Base-by-base conservation (phyloP, 2,797 vertebrate genomes). In the Smutsia gigantea region DNA sequence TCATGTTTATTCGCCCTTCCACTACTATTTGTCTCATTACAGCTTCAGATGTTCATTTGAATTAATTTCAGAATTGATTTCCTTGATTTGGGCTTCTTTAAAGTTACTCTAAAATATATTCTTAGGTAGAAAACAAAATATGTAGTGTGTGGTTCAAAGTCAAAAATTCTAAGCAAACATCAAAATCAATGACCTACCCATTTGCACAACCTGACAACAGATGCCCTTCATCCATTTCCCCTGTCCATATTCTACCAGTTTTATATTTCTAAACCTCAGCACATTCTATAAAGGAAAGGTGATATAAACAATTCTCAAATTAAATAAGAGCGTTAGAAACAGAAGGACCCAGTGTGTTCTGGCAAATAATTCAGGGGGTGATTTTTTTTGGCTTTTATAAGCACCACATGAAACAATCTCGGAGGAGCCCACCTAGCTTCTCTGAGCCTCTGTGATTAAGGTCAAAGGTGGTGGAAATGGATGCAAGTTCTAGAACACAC, bases 91-190 rank as follows among this genome's bases (percentile, higher is more conserved):
- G 2, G 2, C 19, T 93, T 84, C 34, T 71, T 77, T 69, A 81
- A 83, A 94, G 90, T 68, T 39, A 78, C 27, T 66, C 42, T 90
- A 85, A 93, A 93, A 93, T 88, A 74, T 53, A 85, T 87, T 87
- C 29, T 37, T 57, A 77, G 9, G 23, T 55, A 81, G 64, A 68
- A 85, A 69, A 87, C 17, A 84, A 93, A 78, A 66, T 82, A 46
- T 12, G 57, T 1, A 95, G 64, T 19, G 84, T 79, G 71, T 64
- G n/a, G 42, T 11, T 92, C 42, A 84, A 78, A 83, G 87, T 86
- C 2, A 72, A 68, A 77, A 96, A 86, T 29, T 39, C 51, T 72
- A 93, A 95, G 11, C 25, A 87, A 90, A 66, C 11, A 79, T 27
- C 15, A 86, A 90, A 93, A 59, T 94, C 79, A 94, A 3, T 81